Base-by-base conservation (phyloP, 2,113 vertebrate genomes). In the Neolamprologus caudopunctatus region DNA sequence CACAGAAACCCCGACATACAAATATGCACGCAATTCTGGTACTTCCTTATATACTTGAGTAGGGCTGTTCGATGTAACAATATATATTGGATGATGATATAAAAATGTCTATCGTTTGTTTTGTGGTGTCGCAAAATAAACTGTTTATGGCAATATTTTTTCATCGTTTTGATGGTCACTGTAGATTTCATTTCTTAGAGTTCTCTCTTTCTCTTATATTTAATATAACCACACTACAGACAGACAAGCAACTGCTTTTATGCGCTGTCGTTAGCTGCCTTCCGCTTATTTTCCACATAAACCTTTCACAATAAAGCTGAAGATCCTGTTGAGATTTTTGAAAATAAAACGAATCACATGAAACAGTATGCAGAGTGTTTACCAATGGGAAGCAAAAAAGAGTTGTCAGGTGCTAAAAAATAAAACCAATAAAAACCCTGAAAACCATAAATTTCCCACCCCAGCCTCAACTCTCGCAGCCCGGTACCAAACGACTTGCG, bases 11-110 rank as follows among this genome's bases (percentile, higher is more conserved):
- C 50, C 2, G 1, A 37, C n/a, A 21, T 28, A 13, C 17, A 78
- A 0, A 31, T 31, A 31, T 51, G 17, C 6, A 51, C 1, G 4
- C 17, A 6, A 9, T 28, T 75, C 71, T 17, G 24, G 14, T 28
- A 17, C 40, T 73, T 26, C 21, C 47, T 26, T 19, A 28, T 19
- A 73, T 17, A 3, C 8, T 31, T 31, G 1, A 61, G 5, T 19
- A 7, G 16, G 9, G 16, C 13, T 0, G 55, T 16, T 61, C 5
- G 58, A 61, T 33, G 3, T 33, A 61, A 61, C 2, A 0, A 33
- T 3, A 61, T 61, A 19, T 61, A 61, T 61, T 1, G 1, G 28
- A 61, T 61, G 16, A 33, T 1, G 16, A 61, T 61, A 61, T 33
- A 33, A 61, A 57, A 61, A 61, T 1, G 16, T 61, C 57, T 61